Evolutionary conservation across 2,888 invertebrate genomes (phyloP), one percentile per base, ranked within the genome.

Genomic region (Mylabris sibirica): DNA sequence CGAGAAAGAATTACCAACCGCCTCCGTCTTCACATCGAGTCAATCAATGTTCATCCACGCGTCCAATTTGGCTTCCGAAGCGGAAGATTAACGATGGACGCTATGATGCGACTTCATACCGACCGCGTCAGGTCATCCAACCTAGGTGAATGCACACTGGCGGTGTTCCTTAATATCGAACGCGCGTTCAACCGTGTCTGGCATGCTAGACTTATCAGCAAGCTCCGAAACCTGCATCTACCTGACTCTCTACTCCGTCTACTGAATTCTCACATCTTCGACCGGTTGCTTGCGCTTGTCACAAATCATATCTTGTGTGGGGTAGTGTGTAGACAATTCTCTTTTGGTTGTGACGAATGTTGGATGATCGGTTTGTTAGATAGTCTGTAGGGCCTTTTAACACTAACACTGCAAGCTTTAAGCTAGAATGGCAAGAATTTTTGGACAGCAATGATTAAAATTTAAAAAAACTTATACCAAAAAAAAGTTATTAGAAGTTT

Each of bases 111-210:
- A n/a, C 64, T 67, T n/a, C 64, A 67, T n/a, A 64, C 67, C 5
- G 64, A 67, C 34, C 14, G 30, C 2, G n/a, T 26, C 34, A 17
- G 35, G 6, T n/a, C 12, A n/a, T 22, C 64, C 49, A 67, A 64
- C 30, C 60, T 67, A 12, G 44, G 59, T 3, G 22, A 22, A 17
- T 64, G 67, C 53, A 67, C 64, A 2, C 20, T 67, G 5, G 71
- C 73, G 2, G 69, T 74, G 3, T 72, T 77, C 22, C 63, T 80
- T 9, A 76, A 79, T 65, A 60, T 67, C 3, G 69, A 69, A 38
- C 17, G 63, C 5, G 68, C 68, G 8, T 68, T 68, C 60, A 65
- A 68, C 62, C 17, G 49, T 14, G 73, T 78, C 22, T 73, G 74
- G 71, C 75, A 77, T 44, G 59, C 66, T 3, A 76, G 75, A 4